phyloP scores from a whole-genome alignment of 2,113 vertebrate genomes.

The Aldabrachelys gigantea region DNA sequence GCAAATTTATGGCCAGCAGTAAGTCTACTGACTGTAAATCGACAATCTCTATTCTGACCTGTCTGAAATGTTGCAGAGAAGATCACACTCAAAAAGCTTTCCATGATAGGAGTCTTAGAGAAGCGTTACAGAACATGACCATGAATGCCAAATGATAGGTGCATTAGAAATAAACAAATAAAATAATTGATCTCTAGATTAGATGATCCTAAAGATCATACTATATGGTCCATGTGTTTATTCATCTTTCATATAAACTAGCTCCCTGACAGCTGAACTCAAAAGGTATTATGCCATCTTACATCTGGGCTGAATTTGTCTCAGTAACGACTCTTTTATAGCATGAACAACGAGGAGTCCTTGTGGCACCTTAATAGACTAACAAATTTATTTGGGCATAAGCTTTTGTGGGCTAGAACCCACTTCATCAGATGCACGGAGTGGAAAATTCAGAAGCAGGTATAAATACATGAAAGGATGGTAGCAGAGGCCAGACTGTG shows the following conservation, averaged over 20 bases:
- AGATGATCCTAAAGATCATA: not conserved
- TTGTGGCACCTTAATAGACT: no score
- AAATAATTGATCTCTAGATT: conserved; percentile 27
- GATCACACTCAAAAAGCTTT: not conserved
- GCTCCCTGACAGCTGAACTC: not conserved
- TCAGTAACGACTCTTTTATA: not conserved
- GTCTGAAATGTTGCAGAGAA: not conserved
- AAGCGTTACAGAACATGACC: conserved; percentile 15
- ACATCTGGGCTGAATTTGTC: not conserved
- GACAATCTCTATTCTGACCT: not conserved
- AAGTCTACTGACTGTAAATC: not conserved
- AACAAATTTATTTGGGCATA: no score
- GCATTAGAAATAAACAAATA: conserved; percentile 35
- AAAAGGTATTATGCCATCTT: not conserved
- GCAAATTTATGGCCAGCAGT: not conserved
- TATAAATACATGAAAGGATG: no score
- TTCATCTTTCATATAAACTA: not conserved
- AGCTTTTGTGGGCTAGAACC: no score
- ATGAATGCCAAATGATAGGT: not conserved
- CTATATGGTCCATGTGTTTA: not conserved
- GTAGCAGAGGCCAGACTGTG: not conserved
- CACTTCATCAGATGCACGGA: no score
- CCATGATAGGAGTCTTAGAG: not conserved
- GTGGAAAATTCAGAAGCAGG: no score
- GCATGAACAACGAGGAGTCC: not conserved